Evolutionary conservation across 92 coral and sea anemone species (phyloP).

Genomic region (Montipora capitata): DNA sequence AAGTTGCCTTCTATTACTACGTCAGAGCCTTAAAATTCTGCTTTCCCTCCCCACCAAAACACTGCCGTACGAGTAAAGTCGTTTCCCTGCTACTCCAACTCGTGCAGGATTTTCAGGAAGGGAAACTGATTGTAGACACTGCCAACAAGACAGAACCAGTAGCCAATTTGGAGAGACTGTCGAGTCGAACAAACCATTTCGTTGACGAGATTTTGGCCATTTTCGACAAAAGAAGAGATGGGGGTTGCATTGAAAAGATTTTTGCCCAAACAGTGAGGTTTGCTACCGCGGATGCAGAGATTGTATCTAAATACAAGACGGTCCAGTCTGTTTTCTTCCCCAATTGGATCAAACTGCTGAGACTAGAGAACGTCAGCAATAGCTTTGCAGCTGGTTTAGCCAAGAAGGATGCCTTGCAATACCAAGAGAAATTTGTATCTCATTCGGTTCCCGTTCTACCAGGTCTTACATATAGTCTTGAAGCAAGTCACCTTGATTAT

Average conservation of each 20-base stretch:
- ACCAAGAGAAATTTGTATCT: neutral
- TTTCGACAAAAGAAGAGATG: constrained; percentile 16
- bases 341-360: constrained; percentile 26
- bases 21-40: constrained; percentile 23
- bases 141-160: neutral
- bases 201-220: constrained; percentile 2
- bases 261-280: constrained; percentile 5
- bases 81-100: constrained; percentile 32
- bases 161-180: neutral
- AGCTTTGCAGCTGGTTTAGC: constrained; percentile 1
- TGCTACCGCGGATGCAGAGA: constrained; percentile 15
- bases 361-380: neutral
- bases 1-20: constrained; percentile 22
- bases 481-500: neutral
- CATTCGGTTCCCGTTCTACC: neutral
- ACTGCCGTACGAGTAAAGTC: neutral
- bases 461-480: too few relatives aligned
- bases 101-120: constrained; percentile 28
- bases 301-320: neutral
- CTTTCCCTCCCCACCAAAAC: neutral
- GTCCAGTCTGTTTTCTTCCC: neutral
- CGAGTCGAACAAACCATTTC: neutral
- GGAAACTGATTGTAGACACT: neutral
- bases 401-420: neutral
- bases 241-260: constrained; percentile 4